Conservation (phyloP, 2,797 vertebrate species). For the Poecilia gillii region DNA sequence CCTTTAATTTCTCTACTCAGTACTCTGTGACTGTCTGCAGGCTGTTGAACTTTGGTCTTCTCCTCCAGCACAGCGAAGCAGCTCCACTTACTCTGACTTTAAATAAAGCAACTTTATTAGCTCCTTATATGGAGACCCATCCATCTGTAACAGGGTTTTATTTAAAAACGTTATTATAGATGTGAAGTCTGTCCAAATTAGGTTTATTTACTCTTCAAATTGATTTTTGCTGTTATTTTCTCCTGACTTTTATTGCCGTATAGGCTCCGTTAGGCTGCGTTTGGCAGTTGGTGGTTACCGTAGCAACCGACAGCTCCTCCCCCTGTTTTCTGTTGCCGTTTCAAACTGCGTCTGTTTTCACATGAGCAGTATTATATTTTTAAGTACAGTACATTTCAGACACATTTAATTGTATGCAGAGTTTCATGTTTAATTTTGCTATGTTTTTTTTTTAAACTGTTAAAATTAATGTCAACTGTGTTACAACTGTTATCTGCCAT, state of each 20-base stretch:
- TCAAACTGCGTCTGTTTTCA: too few relatives aligned
- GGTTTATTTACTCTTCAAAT: not conserved
- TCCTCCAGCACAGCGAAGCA: not conserved
- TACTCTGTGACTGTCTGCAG: not conserved
- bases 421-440: too few relatives aligned
- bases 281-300: not conserved
- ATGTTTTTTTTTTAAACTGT: too few relatives aligned
- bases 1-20: not conserved
- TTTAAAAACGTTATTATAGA: not conserved
- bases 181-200: not conserved
- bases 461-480: too few relatives aligned
- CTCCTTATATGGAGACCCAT: not conserved
- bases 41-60: not conserved
- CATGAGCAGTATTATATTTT: too few relatives aligned
- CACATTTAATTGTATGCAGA: too few relatives aligned
- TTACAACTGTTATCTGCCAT: too few relatives aligned
- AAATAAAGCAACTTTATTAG: not conserved
- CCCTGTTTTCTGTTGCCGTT: not conserved
- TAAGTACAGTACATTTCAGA: too few relatives aligned
- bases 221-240: not conserved
- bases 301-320: too few relatives aligned
- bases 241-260: not conserved
- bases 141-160: not conserved
- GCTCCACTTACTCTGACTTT: not conserved
- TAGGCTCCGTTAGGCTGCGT: too few relatives aligned